Conservation (phyloP, 2,113 vertebrate genomes). For the Myocastor coypus region DNA sequence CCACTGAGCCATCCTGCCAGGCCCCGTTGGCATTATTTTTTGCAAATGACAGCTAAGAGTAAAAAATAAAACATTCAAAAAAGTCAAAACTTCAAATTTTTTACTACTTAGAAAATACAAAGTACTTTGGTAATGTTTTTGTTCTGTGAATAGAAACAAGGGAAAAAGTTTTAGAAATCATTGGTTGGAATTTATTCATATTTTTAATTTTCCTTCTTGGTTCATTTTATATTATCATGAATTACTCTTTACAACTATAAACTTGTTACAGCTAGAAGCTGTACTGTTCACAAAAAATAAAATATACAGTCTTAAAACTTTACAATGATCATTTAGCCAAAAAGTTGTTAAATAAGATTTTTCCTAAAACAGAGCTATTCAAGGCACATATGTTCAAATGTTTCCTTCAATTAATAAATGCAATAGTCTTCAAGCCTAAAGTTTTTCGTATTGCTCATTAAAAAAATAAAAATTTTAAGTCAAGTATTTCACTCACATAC, state of each 20-base stretch:
- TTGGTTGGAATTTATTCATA: no score
- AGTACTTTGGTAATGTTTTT: no score
- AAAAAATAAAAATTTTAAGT: constrained; percentile 39
- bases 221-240: not conserved
- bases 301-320: constrained; percentile 61
- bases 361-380: constrained; percentile 62
- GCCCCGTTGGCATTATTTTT: no score
- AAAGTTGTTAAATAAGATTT: constrained; percentile 59
- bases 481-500: not conserved
- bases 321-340: constrained; percentile 47
- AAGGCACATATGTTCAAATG: constrained; percentile 68
- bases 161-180: no score
- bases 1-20: no score
- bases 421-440: constrained; percentile 49
- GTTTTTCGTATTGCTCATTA: not conserved
- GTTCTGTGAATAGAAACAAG: no score
- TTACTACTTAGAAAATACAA: constrained; percentile 48
- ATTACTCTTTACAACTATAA: not conserved
- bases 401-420: constrained; percentile 57
- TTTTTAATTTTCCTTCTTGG: no score
- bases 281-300: constrained; percentile 60
- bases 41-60: not conserved
- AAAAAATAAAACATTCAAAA: not conserved
- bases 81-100: not conserved
- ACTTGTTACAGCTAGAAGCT: constrained; percentile 16